phyloP scores from a whole-genome alignment of 2,113 vertebrate species.

The Nipponia nippon region DNA sequence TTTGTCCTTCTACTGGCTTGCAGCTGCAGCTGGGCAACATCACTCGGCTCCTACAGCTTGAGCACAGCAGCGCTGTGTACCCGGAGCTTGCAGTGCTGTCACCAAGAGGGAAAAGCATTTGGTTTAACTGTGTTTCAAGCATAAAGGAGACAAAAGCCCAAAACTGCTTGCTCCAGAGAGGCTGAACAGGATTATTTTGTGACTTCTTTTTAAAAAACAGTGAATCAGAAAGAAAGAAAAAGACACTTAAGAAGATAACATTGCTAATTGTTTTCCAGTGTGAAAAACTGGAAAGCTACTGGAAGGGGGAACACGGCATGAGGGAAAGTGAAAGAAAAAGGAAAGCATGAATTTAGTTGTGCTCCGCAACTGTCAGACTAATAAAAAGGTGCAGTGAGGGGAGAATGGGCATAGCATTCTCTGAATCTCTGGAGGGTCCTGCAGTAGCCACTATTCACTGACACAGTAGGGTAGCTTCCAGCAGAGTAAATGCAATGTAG shows the following conservation, averaged over 20 bases:
- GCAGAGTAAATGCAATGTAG: not conserved
- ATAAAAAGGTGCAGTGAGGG: not conserved
- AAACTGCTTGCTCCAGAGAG: not conserved
- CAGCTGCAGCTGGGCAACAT: slow-evolving; percentile 66
- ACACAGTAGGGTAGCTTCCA: not conserved
- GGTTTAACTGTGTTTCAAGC: slow-evolving; percentile 2
- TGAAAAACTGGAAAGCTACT: not conserved
- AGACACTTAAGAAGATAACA: not conserved
- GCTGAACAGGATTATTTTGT: slow-evolving; percentile 28
- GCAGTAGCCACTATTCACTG: not conserved
- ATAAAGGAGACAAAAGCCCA: slow-evolving; percentile 46
- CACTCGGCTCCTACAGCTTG: not conserved
- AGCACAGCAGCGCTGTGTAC: slow-evolving; percentile 51
- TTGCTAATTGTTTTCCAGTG: not conserved
- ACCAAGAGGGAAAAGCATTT: slow-evolving; percentile 8
- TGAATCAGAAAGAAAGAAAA: slow-evolving; percentile 1
- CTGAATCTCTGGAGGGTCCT: not conserved
- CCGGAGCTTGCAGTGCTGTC: slow-evolving; percentile 26
- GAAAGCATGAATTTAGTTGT: not conserved
- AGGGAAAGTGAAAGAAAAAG: not conserved
- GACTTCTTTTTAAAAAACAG: not conserved
- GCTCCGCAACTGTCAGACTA: not conserved
- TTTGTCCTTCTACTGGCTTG: slow-evolving; percentile 54
- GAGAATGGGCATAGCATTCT: not conserved
- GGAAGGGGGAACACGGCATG: not conserved